Evolutionary conservation across 2,888 invertebrate genomes (phyloP), one percentile per base, ranked within the genome.

Genomic region (Nematopogon swammerdamellus): DNA sequence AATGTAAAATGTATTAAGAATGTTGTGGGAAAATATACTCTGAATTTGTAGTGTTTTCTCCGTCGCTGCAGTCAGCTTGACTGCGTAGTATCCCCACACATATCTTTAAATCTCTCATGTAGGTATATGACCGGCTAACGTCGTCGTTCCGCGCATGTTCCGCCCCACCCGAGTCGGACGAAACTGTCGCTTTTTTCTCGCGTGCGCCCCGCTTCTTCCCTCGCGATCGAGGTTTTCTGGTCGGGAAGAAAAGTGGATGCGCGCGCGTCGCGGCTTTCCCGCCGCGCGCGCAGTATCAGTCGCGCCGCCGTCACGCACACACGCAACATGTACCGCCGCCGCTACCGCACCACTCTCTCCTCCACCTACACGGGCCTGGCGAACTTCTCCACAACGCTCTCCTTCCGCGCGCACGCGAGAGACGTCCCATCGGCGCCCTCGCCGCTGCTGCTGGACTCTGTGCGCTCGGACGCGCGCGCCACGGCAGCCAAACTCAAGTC

Each of bases 401-500:
- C 75, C 25, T 76, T 77, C 62, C 66, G 76, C 4, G 67, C 68
- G 68, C 2, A 64, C 68, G 6, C 63, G 67, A 36, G 58, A 63
- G 29, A 55, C 59, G 36, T 49, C 56, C 5, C 53, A 56, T 8
- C 51, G 14, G 3, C 16, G 45, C 5, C 20, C 19, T 18, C 18
- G 18, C 45, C 11, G 18, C 59, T 10, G 55, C 60, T 5, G 11
- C 46, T n/a, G 18, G 73, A 75, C 44, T 65, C 70, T 0, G 76
- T 79, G 50, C 58, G 77, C 49, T 76, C 76, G 2, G 77, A 79
- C 53, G 79, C 79, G 47, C 66, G 69, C 19, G 77, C 79, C 51
- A 77, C 76, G 1, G 77, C 77, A n/a, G 79, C 79, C 47, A 79
- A 77, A 55, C 65, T 77, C 55, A 77, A 79, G 60, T 66, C 77